Percentiles rank a stretch among this genome's conserved stretches.
These are phyloP conservation scores for Dinothrombium tinctorium DNA, from an alignment of 1,140 invertebrate species.

Conservation along the genomic window DNA sequence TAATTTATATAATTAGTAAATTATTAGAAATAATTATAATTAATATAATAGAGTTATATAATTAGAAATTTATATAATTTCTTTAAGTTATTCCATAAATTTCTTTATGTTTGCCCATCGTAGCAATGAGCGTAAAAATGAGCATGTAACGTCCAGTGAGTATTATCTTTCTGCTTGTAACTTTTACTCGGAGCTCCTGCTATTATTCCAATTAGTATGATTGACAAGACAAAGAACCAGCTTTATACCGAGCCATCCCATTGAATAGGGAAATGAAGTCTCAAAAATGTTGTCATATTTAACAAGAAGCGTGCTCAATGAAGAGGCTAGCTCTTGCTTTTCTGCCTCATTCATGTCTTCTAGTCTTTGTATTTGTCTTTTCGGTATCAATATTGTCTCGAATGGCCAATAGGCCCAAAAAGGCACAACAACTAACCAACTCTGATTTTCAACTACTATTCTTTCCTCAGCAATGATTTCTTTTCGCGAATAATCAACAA, in stretches of 20 bases:
- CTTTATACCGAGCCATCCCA: constrained; percentile 88
- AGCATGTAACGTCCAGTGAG: constrained; percentile 82
- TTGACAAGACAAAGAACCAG: constrained; percentile 5
- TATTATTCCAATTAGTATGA: too few relatives aligned
- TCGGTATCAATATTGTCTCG: constrained; percentile 77
- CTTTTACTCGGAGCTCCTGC: constrained; percentile 75
- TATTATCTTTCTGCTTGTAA: constrained; percentile 29
- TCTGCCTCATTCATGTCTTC: constrained; percentile 22
- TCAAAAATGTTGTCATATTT: constrained; percentile 94
- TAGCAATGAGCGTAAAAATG: constrained; percentile 76
- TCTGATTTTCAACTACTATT: constrained; percentile 51
- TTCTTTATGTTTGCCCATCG: constrained; percentile 82
- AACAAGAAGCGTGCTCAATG: constrained; percentile 61
- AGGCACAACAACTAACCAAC: constrained; percentile 78
- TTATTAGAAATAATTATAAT: too few relatives aligned
- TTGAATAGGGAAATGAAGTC: constrained; percentile 84
- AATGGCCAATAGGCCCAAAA: constrained; percentile 94
- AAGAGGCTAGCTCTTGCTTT: constrained; percentile 33
- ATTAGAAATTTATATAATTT: too few relatives aligned
- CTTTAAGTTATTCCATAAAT: too few relatives aligned
- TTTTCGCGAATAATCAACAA: constrained; percentile 57
- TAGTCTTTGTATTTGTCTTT: constrained; percentile 43
- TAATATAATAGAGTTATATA: too few relatives aligned
- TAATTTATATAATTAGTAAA: too few relatives aligned
- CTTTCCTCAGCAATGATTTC: constrained; percentile 64